phyloP scores from a whole-genome alignment of 1,140 invertebrate genomes.

The Drosophila grimshawi region DNA sequence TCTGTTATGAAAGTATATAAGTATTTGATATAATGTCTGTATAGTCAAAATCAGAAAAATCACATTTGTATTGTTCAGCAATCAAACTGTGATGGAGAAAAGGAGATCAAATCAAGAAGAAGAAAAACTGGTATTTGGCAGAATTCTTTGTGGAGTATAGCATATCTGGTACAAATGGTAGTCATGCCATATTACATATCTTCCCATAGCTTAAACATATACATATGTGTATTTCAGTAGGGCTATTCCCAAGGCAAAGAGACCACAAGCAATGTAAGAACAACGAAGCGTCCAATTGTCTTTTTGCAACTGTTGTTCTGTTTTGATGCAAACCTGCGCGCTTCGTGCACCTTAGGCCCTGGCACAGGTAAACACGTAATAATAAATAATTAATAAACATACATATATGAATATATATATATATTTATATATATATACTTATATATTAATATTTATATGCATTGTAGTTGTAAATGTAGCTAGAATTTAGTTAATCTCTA shows the following conservation, averaged over 20 bases:
- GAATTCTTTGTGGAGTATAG: background rate
- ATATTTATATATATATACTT: constrained; percentile 1
- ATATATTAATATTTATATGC: background rate
- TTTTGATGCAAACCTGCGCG: constrained; percentile 79
- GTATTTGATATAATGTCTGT: background rate
- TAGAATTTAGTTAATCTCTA: constrained; percentile 38
- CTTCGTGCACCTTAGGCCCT: constrained; percentile 56
- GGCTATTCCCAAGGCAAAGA: constrained; percentile 51
- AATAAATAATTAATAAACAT: constrained; percentile 30
- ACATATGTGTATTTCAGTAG: no score
- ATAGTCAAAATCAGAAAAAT: background rate
- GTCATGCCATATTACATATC: background rate
- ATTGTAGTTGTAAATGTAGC: constrained; percentile 19
- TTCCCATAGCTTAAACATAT: background rate
- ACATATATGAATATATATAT: background rate
- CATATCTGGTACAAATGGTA: background rate
- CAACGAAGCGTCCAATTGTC: constrained; percentile 85
- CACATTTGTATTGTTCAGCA: no score
- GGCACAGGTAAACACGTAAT: constrained; percentile 66
- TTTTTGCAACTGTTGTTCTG: constrained; percentile 85
- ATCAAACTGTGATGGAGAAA: no score
- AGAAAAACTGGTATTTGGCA: background rate
- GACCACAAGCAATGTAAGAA: constrained; percentile 84
- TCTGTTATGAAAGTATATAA: no score
- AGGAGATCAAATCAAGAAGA: no score